Base-by-base conservation (phyloP, 2,113 vertebrate genomes). In the Picathartes gymnocephalus region DNA sequence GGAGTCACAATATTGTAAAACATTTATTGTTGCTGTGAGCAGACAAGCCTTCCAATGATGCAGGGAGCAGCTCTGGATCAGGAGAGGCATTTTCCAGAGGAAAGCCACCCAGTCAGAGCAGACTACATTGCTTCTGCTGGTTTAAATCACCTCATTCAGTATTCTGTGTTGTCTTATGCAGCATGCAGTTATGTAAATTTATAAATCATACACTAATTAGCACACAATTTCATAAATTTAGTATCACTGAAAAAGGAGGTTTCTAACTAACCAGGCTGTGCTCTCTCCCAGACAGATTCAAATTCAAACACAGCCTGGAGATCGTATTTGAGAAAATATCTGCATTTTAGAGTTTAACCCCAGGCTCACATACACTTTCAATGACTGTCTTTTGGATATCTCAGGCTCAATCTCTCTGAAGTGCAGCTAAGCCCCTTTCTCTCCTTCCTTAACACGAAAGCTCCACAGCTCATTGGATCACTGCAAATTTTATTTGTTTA, bases 181-280 rank as follows among this genome's bases (percentile, higher is more conserved):
- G 71, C 71, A 92, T 40, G 51, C n/a, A 88, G 90, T 88, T 94
- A 96, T 95, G 95, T 93, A 96, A 92, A 95, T 95, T 95, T 90
- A 88, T 74, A 97, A 95, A 96, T 95, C 93, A 93, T 64, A 92
- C 44, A 68, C 82, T 92, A 96, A 97, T 96, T 96, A 96, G 76
- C 90, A 93, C 90, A 96, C 76, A 88, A 96, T 96, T 96, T 94
- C 79, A 90, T 95, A 92, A 71, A 97, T 93, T 92, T 73, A 76
- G 33, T 73, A 80, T 54, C 58, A 82, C 47, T 82, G 85, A 73
- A 96, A 97, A 86, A 80, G 56, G 27, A 93, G 79, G 40, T 90
- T 96, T 88, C 85, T 92, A 93, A 83, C 87, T 70, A 95, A 95
- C 62, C 13, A 44, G 85, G 74, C 81, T 78, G 64, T n/a, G 35